Base-by-base conservation (phyloP, 2,797 vertebrate species). In the Danio albolineatus region DNA sequence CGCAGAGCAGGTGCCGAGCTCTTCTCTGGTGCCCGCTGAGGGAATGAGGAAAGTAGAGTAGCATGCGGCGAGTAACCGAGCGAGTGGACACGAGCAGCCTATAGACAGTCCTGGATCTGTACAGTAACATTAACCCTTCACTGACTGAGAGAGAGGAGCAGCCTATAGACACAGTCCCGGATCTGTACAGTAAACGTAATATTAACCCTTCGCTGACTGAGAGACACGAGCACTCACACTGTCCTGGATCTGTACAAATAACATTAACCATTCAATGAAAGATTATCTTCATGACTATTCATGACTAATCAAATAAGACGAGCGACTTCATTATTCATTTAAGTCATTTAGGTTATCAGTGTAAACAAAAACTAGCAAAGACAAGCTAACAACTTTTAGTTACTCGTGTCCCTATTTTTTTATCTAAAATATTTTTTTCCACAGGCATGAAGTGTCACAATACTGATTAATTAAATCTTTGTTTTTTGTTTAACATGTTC, bases 1-100 rank as follows among this genome's bases (percentile, higher is more conserved):
- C 78, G 79, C 80, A 83, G 57, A 79, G 84, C 88, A 90, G 90
- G 90, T 90, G 88, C 74, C 7, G 86, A 80, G 69, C 49, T 71
- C 59, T 79, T 41, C 76, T 69, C 46, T 60, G 79, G 71, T 78
- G 54, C 54, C 48, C n/a, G 9, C 14, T 77, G 51, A n/a, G 39
- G 39, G 19, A 46, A 66, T 56, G 65, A 13, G 59, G 8, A 54
- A 51, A 70, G 73, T 48, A 21, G 54, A 62, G 56, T 38, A 46
- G 73, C 51, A 43, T 41, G 69, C 60, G 38, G 57, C 41, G 21
- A 2, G 17, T 43, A 65, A 39, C 46, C n/a, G 60, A 70, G 48
- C 43, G 48, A 53, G n/a, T n/a, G 69, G 66, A 65, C 39, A 57
- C 57, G 56, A 51, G 36, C 74, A 10, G 53, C 44, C 43, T 70